A percentile compares a stretch with the other conserved stretches of the same genome.
Evolutionary conservation across 2,888 invertebrate species (phyloP).

Genomic region (Dryobota labecula): DNA sequence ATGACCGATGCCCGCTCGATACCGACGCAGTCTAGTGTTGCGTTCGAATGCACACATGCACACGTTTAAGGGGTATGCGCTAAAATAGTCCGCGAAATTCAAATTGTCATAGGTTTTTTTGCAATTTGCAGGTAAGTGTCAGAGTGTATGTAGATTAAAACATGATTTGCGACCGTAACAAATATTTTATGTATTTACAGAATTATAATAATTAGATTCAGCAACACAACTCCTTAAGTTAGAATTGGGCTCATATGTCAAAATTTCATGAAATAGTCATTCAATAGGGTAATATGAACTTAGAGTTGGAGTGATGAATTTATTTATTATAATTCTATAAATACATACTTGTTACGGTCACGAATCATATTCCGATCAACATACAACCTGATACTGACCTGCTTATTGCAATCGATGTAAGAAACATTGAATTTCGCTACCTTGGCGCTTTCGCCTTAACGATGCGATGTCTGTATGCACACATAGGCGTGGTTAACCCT

Average conservation of each 20-base stretch:
- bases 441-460: background rate
- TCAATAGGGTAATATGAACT: background rate
- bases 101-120: background rate
- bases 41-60: conserved; percentile 46
- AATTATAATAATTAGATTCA: too few relatives aligned
- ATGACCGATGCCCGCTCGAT: conserved; percentile 63
- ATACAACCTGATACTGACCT: background rate
- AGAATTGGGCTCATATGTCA: background rate
- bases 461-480: conserved; percentile 31
- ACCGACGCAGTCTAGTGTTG: conserved; percentile 61
- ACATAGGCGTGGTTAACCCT: conserved; percentile 39
- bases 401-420: background rate
- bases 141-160: background rate
- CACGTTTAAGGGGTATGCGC: background rate
- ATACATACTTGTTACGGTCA: background rate
- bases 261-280: background rate
- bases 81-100: background rate
- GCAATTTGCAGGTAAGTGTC: background rate
- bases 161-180: background rate
- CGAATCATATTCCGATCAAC: too few relatives aligned
- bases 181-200: background rate
- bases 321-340: background rate
- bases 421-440: background rate
- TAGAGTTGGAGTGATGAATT: background rate
- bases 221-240: background rate